Base-by-base conservation (phyloP, 2,888 invertebrate species). In the Nudaria mundana region DNA sequence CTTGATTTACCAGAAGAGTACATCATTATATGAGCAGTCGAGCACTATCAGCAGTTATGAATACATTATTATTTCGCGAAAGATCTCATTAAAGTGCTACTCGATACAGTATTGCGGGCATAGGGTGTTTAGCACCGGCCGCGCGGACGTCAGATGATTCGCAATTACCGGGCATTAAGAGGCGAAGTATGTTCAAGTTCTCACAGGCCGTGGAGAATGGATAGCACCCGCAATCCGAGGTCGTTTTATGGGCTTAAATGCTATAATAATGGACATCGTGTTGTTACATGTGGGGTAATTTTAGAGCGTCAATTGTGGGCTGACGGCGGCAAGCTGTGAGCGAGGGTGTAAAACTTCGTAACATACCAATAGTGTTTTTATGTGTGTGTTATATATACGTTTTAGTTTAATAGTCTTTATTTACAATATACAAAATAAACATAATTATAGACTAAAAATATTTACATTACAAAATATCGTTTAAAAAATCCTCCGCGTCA, bases 141-240 rank as follows among this genome's bases (percentile, higher is more conserved):
- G 40, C 45, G 28, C 41, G 45, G 5, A 29, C 39, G 40, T 46
- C 45, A 24, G 45, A 54, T 51, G 56, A 52, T 46, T 37, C 48
- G 54, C 54, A 70, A 84, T 83, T 82, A 84, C 68, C 45, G 64
- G 60, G 66, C 76, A 80, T 81, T 82, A 81, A 76, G 78, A 72
- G 23, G 57, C 70, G 61, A 58, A 63, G 71, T 74, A 75, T 76
- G 77, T 77, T 76, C 78, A 81, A 81, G 80, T 80, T 80, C 79
- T 75, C 76, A 76, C 77, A 76, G 66, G 62, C 66, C 64, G 62
- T 65, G 60, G 68, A 73, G 74, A 79, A 77, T 67, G 75, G 71
- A 70, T 72, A 68, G 68, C 74, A 70, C 67, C 70, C 66, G 69
- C 59, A 64, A 63, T 65, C 66, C 63, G 68, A 72, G 76, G 68